Evolutionary conservation across 2,797 vertebrate species (phyloP), one percentile per base, ranked within the genome.

Genomic region (Phrynocephalus guinanensis): DNA sequence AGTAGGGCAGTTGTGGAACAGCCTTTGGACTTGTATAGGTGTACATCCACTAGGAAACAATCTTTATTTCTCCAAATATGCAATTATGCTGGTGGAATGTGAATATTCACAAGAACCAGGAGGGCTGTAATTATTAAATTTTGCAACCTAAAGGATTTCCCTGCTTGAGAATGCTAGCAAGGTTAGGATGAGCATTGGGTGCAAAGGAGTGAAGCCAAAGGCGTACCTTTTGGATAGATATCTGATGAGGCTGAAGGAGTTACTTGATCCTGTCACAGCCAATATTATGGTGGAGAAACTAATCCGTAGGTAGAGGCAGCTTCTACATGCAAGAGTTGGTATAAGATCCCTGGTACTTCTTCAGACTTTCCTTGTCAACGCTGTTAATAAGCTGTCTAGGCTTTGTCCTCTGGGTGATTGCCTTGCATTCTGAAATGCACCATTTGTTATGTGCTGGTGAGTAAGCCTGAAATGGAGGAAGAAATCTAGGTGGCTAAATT

Each of bases 381-480:
- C 81, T 78, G 66, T 68, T 78, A 87, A 87, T 70, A 87, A 87
- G 38, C 75, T 87, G 73, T 71, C 33, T 48, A 56, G 3, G 10
- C 24, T 78, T 87, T 78, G 81, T 83, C 78, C 75, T 83, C 73
- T 83, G n/a, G 81, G 72, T 48, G 81, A 87, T 87, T 78, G 80
- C 30, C 52, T 70, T 24, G 5, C 82, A 13, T 77, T 56, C 75
- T 77, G 81, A 87, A 87, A 87, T 83, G 30, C 83, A 78, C 83
- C 73, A 48, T 87, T 87, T 87, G 73, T 78, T 87, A 83, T 87
- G 77, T 87, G 68, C 86, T 87, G 83, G 86, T 83, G 63, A 82
- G 86, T 76, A 77, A 76, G 18, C 73, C 44, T 68, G 63, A 83
- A 83, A 83, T 68, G 38, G 48, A 87, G 75, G 66, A 44, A 87